Conservation (phyloP, 2,888 invertebrate genomes). For the Onthophagus sagittarius region DNA sequence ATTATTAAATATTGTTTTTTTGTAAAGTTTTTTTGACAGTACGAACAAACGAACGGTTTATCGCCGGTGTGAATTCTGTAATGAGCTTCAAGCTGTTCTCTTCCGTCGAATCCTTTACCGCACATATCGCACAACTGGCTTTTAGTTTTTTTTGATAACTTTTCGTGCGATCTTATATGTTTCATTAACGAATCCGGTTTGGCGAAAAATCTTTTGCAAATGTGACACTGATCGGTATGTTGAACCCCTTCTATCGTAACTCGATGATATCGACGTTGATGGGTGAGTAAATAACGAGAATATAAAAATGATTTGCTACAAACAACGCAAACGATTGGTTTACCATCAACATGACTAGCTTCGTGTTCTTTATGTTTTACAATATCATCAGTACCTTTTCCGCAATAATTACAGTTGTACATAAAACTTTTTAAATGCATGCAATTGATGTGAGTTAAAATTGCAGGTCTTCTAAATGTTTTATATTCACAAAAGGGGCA, state of each 20-base stretch:
- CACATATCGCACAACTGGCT: conserved; percentile 42
- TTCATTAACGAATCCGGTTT: conserved; percentile 44
- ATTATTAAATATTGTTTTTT: conserved; percentile 33
- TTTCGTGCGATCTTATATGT: conserved; percentile 41
- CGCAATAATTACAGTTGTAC: conserved; percentile 19
- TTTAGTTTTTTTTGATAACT: conserved; percentile 33
- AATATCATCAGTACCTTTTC: conserved; percentile 20
- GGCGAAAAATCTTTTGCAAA: conserved; percentile 40
- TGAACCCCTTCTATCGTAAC: conserved; percentile 15
- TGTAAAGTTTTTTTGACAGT: conserved; percentile 37
- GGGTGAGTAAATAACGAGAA: conserved; percentile 19
- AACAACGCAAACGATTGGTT: conserved; percentile 52
- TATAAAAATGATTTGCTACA: conserved; percentile 53
- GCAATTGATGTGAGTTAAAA: conserved; percentile 19
- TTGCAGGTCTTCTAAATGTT: conserved; percentile 9
- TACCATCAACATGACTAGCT: conserved; percentile 15
- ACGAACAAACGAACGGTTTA: conserved; percentile 36
- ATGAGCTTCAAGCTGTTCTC: conserved; percentile 40
- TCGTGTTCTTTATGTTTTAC: conserved; percentile 21
- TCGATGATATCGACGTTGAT: conserved; percentile 17
- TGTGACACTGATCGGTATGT: conserved; percentile 44
- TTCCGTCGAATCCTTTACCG: conserved; percentile 41
- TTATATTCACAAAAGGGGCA: conserved; percentile 22
- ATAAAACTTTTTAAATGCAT: conserved; percentile 20
- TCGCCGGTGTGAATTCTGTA: conserved; percentile 37